A percentile compares a stretch with the other conserved stretches of the same genome.
phyloP scores from a whole-genome alignment of 2,888 invertebrate species.

The Microplitis deprimator region DNA sequence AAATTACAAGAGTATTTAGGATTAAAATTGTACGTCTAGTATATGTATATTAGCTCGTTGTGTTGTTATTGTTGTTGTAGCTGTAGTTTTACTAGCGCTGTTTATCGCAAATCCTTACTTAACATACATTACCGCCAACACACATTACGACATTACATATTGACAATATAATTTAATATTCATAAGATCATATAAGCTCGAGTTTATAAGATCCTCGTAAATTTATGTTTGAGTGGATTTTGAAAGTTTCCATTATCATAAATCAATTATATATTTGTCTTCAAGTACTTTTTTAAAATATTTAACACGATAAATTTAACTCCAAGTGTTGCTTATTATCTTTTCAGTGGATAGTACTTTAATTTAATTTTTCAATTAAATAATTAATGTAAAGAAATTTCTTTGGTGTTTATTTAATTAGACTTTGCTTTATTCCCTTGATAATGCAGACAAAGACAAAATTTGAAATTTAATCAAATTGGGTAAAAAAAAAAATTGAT shows the following conservation, averaged over 20 bases:
- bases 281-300: background rate
- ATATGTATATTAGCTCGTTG: background rate
- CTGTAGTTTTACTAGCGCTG: background rate
- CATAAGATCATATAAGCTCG: slow-evolving; percentile 10
- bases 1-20: slow-evolving; percentile 21
- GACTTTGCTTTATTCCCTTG: too few species aligned
- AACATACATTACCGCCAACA: background rate
- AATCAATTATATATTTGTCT: slow-evolving; percentile 17
- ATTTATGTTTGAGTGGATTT: slow-evolving; percentile 9
- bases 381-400: too few species aligned
- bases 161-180: background rate
- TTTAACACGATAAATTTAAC: background rate
- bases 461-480: background rate
- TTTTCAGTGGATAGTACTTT: too few species aligned
- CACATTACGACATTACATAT: background rate
- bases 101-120: background rate
- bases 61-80: background rate
- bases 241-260: slow-evolving; percentile 18
- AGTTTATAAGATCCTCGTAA: slow-evolving; percentile 4
- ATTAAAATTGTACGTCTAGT: background rate
- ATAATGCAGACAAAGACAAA: too few species aligned
- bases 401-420: too few species aligned
- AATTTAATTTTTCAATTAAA: too few species aligned
- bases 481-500: background rate
- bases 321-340: too few species aligned